Evolutionary conservation across 2,888 invertebrate genomes (phyloP), one percentile per base, ranked within the genome.

Genomic region (Limnephilus rhombicus): DNA sequence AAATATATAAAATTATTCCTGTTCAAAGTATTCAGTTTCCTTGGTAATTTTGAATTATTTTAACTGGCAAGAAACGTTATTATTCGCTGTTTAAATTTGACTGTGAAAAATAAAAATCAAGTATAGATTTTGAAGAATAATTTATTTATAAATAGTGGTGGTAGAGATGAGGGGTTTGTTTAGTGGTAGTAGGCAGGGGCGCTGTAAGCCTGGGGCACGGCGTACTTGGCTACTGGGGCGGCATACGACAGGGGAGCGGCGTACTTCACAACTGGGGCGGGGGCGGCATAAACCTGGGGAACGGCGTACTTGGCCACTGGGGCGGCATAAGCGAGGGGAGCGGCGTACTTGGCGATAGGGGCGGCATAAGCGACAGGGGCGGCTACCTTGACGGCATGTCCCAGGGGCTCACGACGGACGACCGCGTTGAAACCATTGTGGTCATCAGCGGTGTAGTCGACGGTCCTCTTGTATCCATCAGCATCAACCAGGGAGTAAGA

Each of bases 361-460:
- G 93, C 93, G 49, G 92, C 90, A 41, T 88, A 88, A 49, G 93
- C 93, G 18, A 93, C 92, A 37, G 93, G 92, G 89, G 92, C 92
- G 92, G 93, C 91, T 13, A 82, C 49, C 41, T 41, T 91, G 85
- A 80, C 90, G 92, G 7, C 90, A 89, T 80, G 92, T 85, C 83
- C 49, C 49, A 49, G 49, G 49, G 49, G 49, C 49, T 49, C 49
- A 49, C 49, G 49, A 81, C 95, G 95, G 1, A 97, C 94, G 0
- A 96, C 95, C 37, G 97, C 97, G 94, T 96, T 96, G 94, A 96
- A 97, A 18, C 97, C 96, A 91, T 96, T 95, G 92, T 95, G 94
- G 0, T 96, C 95, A 92, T 96, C 96, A 24, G 96, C 96, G 0
- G 95, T 95, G 94, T 96, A 96, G 91, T 96, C 95, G 1, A 96